phyloP scores from a whole-genome alignment of 2,113 vertebrate species.

The Daphoenositta chrysoptera region DNA sequence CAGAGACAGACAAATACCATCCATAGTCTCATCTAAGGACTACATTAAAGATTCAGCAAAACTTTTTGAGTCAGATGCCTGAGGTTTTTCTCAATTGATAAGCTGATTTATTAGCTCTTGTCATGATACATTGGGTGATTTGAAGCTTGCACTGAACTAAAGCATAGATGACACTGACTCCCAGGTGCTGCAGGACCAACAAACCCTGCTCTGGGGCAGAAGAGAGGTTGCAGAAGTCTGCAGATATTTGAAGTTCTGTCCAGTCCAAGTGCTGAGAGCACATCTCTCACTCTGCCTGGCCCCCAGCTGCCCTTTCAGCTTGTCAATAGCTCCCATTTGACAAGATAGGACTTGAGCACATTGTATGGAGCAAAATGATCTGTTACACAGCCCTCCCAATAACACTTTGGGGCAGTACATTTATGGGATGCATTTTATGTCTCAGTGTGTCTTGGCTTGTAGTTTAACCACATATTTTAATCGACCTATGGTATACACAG shows the following conservation, averaged over 20 bases:
- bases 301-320: neutral
- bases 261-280: neutral
- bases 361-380: neutral
- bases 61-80: neutral
- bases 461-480: neutral
- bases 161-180: neutral
- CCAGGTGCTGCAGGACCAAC: neutral
- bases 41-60: neutral
- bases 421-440: neutral
- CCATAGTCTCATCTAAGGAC: neutral
- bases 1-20: neutral
- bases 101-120: constrained; percentile 6
- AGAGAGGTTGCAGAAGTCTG: neutral
- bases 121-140: neutral
- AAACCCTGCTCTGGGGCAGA: neutral
- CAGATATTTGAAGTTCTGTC: neutral
- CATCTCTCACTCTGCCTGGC: neutral
- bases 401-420: neutral
- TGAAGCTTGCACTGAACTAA: neutral
- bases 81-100: neutral
- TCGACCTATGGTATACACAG: neutral
- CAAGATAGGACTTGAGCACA: neutral
- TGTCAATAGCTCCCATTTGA: neutral
- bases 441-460: neutral
- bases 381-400: neutral